These are phyloP conservation scores for Hirtodrosophila confusa DNA, from an alignment of 2,888 invertebrate species.

Conservation along the genomic window DNA sequence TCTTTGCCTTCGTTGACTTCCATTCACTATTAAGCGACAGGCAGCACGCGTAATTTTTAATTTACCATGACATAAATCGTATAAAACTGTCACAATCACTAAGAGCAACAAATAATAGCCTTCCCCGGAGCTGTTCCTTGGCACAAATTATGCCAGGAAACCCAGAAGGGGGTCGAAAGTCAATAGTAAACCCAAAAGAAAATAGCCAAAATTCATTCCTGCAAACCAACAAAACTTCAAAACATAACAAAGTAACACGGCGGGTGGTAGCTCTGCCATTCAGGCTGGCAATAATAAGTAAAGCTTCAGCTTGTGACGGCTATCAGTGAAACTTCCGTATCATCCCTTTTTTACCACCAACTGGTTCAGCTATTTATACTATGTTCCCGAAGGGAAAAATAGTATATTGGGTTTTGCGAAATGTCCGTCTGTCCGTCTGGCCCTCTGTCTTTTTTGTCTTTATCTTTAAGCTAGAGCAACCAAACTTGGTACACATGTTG, in stretches of 20 bases:
- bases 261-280: constrained; percentile 33
- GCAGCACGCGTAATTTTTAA: constrained; percentile 74
- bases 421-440: too few species aligned
- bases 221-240: constrained; percentile 48
- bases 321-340: constrained; percentile 72
- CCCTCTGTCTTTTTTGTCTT: too few species aligned
- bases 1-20: not conserved
- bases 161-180: constrained; percentile 75
- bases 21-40: constrained; percentile 29
- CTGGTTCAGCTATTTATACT: too few species aligned
- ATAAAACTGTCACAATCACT: constrained; percentile 79
- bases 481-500: too few species aligned
- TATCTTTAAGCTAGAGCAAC: too few species aligned
- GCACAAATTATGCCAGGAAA: constrained; percentile 68
- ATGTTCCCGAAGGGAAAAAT: too few species aligned
- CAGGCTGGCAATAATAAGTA: constrained; percentile 71
- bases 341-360: constrained; percentile 18
- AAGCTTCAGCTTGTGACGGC: constrained; percentile 78
- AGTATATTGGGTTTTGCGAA: too few species aligned
- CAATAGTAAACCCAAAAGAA: constrained; percentile 50
- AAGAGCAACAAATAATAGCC: constrained; percentile 76
- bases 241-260: constrained; percentile 64
- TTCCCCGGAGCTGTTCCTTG: constrained; percentile 26
- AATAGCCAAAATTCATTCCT: constrained; percentile 17
- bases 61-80: constrained; percentile 79